phyloP scores from a whole-genome alignment of 2,113 vertebrate species.

The Rutilus rutilus region DNA sequence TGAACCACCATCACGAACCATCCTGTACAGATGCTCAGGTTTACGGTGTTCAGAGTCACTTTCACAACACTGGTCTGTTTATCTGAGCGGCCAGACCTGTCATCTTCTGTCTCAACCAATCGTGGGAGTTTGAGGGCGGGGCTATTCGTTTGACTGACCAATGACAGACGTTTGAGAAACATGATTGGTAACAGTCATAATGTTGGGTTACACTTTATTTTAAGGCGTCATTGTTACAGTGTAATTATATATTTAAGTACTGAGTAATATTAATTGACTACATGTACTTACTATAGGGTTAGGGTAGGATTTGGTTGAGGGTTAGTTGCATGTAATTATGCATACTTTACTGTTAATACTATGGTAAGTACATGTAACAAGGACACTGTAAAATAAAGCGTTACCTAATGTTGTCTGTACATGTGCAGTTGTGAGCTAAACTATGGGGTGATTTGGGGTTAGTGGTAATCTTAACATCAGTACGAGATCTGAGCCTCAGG shows the following conservation, averaged over 20 bases:
- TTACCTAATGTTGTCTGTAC: neutral
- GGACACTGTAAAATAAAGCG: too few relatives aligned
- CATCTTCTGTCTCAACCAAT: neutral
- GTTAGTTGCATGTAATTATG: too few relatives aligned
- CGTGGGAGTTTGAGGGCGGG: neutral
- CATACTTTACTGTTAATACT: too few relatives aligned
- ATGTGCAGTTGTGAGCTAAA: neutral
- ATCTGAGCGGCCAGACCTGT: neutral
- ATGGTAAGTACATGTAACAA: too few relatives aligned
- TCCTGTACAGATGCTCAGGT: neutral
- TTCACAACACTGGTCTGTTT: neutral
- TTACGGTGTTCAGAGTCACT: neutral
- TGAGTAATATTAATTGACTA: too few relatives aligned
- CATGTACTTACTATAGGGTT: too few relatives aligned
- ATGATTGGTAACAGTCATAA: neutral
- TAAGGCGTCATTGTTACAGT: too few relatives aligned
- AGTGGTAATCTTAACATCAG: neutral
- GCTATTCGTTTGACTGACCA: neutral
- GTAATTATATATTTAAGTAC: too few relatives aligned
- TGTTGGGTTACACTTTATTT: neutral
- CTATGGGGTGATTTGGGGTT: neutral
- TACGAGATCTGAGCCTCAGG: neutral
- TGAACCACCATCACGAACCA: neutral
- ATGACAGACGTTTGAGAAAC: neutral
- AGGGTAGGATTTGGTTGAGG: too few relatives aligned